Evolutionary conservation across 1,140 invertebrate genomes (phyloP).

Genomic region (Campodea augens): DNA sequence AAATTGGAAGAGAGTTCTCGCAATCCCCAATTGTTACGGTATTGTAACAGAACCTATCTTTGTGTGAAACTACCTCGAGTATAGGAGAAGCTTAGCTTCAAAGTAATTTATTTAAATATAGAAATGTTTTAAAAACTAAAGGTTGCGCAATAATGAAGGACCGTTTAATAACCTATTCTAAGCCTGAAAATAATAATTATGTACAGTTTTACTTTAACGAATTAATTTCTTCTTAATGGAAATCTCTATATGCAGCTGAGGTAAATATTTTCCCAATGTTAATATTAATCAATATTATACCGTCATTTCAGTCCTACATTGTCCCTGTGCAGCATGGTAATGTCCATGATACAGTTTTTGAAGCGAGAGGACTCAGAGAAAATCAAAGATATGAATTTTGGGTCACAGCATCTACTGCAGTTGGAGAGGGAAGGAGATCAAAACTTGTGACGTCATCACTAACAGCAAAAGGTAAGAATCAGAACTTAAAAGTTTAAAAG

Average conservation of each 20-base stretch:
- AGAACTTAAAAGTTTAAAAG: background rate
- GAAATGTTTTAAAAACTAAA: too few species aligned
- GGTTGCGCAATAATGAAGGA: too few species aligned
- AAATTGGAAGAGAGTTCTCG: too few species aligned
- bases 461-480: constrained; percentile 37
- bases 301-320: background rate
- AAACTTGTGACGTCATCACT: constrained; percentile 37
- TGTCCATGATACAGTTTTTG: constrained; percentile 16
- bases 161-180: too few species aligned
- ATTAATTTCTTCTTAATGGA: background rate
- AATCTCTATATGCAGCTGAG: background rate
- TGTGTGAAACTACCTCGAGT: too few species aligned
- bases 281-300: background rate
- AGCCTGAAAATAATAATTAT: too few species aligned
- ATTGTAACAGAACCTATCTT: too few species aligned
- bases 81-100: too few species aligned
- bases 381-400: constrained; percentile 55
- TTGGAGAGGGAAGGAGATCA: constrained; percentile 47
- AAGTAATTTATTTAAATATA: too few species aligned
- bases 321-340: constrained; percentile 11
- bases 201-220: too few species aligned
- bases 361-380: constrained; percentile 18
- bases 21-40: too few species aligned
- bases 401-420: constrained; percentile 58
- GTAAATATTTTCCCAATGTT: background rate